Conservation (phyloP, 35 echinoderm and acorn worm genomes). For the Acanthaster planci region DNA sequence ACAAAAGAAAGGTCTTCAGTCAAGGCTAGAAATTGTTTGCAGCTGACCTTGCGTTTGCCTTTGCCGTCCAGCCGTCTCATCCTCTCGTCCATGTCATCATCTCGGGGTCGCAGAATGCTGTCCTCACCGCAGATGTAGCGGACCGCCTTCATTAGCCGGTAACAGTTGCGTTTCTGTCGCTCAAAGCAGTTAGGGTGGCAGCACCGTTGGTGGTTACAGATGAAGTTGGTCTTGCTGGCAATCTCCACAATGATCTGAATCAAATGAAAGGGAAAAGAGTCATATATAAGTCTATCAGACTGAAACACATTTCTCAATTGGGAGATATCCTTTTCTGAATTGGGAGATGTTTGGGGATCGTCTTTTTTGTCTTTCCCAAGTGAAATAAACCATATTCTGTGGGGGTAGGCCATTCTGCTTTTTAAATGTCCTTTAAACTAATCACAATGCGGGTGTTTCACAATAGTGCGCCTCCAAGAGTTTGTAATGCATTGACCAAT, state of each 20-base stretch:
- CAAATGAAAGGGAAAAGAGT: background rate
- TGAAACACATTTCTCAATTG: too few species aligned
- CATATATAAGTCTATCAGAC: background rate
- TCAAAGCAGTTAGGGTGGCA: conserved; percentile 98
- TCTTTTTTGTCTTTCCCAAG: too few species aligned
- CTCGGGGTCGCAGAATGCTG: conserved; percentile 48
- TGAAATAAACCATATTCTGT: too few species aligned
- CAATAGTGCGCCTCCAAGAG: too few species aligned
- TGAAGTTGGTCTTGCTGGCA: conserved; percentile 93
- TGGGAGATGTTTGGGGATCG: too few species aligned
- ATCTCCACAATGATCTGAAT: conserved; percentile 93
- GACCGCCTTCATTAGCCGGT: conserved; percentile 95
- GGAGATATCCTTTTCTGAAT: too few species aligned
- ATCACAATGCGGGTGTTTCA: too few species aligned
- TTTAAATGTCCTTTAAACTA: too few species aligned
- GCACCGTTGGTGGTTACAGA: conserved; percentile 92
- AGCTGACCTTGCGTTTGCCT: conserved; percentile 77
- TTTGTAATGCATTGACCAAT: too few species aligned
- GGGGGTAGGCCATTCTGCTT: too few species aligned
- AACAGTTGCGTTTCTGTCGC: conserved; percentile 97
- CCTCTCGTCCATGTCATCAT: conserved; percentile 82
- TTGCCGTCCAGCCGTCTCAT: conserved; percentile 72
- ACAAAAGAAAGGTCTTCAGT: too few species aligned
- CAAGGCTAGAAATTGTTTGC: too few species aligned
- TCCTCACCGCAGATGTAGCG: conserved; percentile 90